Conservation (phyloP, 2,113 vertebrate genomes). For the Psilopogon haemacephalus region DNA sequence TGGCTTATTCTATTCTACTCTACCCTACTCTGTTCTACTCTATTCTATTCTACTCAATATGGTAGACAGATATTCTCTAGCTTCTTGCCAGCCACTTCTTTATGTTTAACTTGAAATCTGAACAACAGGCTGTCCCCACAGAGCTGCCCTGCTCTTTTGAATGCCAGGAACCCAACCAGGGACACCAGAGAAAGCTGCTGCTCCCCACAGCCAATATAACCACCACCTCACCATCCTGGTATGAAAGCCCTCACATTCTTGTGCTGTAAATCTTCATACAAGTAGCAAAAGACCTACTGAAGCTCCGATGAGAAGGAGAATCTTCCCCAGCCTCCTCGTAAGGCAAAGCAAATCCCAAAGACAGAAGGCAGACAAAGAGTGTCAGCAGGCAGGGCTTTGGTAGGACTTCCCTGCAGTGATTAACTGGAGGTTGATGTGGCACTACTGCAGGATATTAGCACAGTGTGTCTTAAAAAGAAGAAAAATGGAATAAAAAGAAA, state of each 20-base stretch:
- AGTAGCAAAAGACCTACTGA: background rate
- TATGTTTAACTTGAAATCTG: background rate
- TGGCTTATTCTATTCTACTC: too few relatives aligned
- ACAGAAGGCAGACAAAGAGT: background rate
- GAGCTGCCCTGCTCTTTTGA: background rate
- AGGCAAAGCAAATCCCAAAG: background rate
- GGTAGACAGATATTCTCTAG: background rate
- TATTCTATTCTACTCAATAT: too few relatives aligned
- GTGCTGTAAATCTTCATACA: fast-evolving
- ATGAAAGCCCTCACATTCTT: background rate
- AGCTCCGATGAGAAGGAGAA: background rate
- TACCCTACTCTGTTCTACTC: too few relatives aligned
- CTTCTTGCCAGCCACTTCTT: background rate
- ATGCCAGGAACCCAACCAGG: fast-evolving
- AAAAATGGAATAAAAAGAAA: background rate
- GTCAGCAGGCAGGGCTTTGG: background rate
- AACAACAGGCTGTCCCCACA: background rate
- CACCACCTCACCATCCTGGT: fast-evolving
- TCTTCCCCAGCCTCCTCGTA: background rate
- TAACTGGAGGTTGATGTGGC: background rate
- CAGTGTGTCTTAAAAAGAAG: background rate
- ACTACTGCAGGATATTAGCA: background rate
- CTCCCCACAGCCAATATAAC: background rate
- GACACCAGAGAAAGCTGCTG: background rate
- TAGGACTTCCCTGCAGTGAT: fast-evolving